Evolutionary conservation across 2,888 invertebrate genomes (phyloP), one percentile per base, ranked within the genome.

Genomic region (Heteromurus nitidus): DNA sequence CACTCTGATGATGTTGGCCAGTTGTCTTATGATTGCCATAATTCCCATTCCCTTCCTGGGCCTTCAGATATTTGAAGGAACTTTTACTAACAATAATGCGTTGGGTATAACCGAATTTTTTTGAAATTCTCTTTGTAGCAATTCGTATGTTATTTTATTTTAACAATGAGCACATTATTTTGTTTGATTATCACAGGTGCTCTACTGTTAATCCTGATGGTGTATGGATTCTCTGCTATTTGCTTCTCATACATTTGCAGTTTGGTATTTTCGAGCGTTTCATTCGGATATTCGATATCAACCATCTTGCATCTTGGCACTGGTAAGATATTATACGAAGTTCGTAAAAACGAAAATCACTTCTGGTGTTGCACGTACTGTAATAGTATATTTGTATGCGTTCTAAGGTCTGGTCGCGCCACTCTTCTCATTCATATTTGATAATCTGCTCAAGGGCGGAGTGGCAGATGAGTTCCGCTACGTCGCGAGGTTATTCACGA

Each of bases 171-270:
- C n/a, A n/a, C n/a, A n/a, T n/a, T n/a, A n/a, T n/a, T n/a, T n/a
- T n/a, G n/a, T n/a, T n/a, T n/a, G n/a, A n/a, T n/a, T n/a, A 90
- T 93, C 85, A 90, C 92, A 92, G 92, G 88, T 72, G 85, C 90
- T 79, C 87, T 91, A 3, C 87, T 90, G 0, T 74, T 91, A 7
- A 87, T 92, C 31, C 88, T 93, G 68, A 2, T 92, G 0, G 86
- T 92, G 67, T 93, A 93, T 85, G 92, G 92, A 3, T 85, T 92
- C 83, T 90, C 92, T 50, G 91, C 92, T 87, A 91, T 95, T 85
- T 91, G 93, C 16, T 91, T 93, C 85, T 90, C 92, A 75, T 95
- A 95, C 89, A 88, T 93, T 7, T 89, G 91, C 80, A 91, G 91
- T 69, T 91, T 91, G 86, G 82, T 90, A 26, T 90, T 90, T 84